Conservation (phyloP, 2,113 vertebrate genomes). For the Corythornis madagascariensis region DNA sequence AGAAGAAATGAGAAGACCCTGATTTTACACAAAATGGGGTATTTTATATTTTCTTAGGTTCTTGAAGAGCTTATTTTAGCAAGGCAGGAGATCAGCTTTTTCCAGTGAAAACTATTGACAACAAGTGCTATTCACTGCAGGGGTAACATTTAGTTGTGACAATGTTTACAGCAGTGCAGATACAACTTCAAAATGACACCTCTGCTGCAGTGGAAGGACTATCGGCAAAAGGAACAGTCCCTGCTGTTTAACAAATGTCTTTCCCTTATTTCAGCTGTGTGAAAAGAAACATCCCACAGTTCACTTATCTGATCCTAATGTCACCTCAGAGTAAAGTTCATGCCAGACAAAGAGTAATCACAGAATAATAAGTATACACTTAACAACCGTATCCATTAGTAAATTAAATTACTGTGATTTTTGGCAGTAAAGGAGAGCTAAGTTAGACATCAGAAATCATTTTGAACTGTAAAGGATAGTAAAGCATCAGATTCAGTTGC, state of each 20-base stretch:
- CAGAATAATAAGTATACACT: conserved; percentile 35
- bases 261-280: conserved; percentile 20
- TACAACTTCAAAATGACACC: not conserved
- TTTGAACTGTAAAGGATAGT: not conserved
- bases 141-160: conserved; percentile 33
- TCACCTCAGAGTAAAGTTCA: conserved; percentile 55
- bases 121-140: not conserved
- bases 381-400: conserved; percentile 51
- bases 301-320: conserved; percentile 53
- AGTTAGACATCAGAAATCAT: conserved; percentile 26
- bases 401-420: conserved; percentile 57
- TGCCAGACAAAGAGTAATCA: conserved; percentile 38
- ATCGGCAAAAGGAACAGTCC: not conserved
- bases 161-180: conserved; percentile 2
- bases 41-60: conserved; percentile 31
- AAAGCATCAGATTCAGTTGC: conserved; percentile 41
- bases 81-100: not conserved
- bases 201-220: not conserved
- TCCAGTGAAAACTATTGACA: conserved; percentile 29
- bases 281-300: conserved; percentile 53
- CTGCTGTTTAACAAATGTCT: not conserved
- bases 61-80: conserved; percentile 30
- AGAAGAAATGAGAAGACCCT: not conserved
- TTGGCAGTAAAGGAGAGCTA: conserved; percentile 40
- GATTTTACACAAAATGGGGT: not conserved